These are phyloP conservation scores for Sarcophaga carnaria DNA, from an alignment of 2,888 invertebrate genomes.

Conservation along the genomic window DNA sequence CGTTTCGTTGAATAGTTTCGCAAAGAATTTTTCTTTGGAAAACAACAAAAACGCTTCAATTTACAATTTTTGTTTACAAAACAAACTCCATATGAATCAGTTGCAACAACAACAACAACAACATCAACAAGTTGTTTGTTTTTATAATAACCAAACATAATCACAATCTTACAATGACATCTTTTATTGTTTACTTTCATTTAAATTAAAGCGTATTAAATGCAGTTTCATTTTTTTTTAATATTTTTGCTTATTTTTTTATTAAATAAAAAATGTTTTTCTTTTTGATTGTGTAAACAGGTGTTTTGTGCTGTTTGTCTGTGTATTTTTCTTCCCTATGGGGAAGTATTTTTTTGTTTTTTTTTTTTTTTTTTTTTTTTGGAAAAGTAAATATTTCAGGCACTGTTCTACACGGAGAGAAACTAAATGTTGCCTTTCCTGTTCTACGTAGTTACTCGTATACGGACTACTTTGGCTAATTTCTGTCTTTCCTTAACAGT, in stretches of 20 bases:
- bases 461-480: too few relatives aligned
- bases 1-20: conserved; percentile 56
- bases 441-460: too few relatives aligned
- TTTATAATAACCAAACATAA: conserved; percentile 2
- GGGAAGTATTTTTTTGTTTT: background rate
- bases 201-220: background rate
- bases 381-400: background rate
- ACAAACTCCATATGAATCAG: conserved; percentile 12
- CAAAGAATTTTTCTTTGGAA: conserved; percentile 39
- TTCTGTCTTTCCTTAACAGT: too few relatives aligned
- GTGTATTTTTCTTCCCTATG: too few relatives aligned
- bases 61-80: conserved; percentile 53
- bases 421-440: background rate
- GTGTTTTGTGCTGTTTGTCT: background rate
- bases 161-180: conserved; percentile 5
- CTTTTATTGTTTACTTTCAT: conserved; percentile 8
- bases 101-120: too few relatives aligned
- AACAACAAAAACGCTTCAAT: conserved; percentile 35
- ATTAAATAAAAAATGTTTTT: background rate
- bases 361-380: background rate
- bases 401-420: background rate
- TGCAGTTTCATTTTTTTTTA: too few relatives aligned
- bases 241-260: background rate
- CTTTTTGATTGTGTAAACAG: background rate
- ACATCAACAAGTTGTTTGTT: conserved; percentile 30